These are phyloP conservation scores for Pyrgus malvae DNA, from an alignment of 2,888 invertebrate species.

Conservation along the genomic window DNA sequence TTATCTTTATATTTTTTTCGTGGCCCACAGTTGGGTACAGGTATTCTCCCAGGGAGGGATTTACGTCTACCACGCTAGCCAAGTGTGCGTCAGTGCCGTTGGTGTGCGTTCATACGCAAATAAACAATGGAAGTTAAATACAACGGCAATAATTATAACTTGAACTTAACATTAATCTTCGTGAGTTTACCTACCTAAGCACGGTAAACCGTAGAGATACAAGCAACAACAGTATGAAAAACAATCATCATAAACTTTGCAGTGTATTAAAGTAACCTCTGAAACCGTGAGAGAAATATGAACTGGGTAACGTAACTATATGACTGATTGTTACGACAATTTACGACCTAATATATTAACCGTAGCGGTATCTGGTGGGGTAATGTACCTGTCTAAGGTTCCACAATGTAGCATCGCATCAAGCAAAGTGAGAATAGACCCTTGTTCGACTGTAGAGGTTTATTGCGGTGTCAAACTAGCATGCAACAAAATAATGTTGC, in stretches of 20 bases:
- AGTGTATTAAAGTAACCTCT: slow-evolving; percentile 27
- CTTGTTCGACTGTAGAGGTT: not conserved
- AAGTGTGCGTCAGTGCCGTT: too few species aligned
- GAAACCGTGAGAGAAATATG: not conserved
- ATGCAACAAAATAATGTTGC: not conserved
- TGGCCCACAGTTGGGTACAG: too few species aligned
- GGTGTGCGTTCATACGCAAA: too few species aligned
- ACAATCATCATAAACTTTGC: slow-evolving; percentile 14
- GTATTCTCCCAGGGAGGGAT: too few species aligned
- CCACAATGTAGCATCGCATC: slow-evolving; percentile 47
- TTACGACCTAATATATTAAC: slow-evolving; percentile 54
- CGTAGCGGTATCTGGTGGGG: slow-evolving; percentile 49
- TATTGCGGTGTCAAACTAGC: not conserved
- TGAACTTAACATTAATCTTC: not conserved
- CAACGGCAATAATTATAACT: too few species aligned
- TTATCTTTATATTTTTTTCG: too few species aligned
- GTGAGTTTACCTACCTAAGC: not conserved
- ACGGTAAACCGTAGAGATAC: not conserved
- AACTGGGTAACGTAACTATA: not conserved
- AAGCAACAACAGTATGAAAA: slow-evolving; percentile 19
- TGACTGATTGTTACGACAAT: slow-evolving; percentile 43
- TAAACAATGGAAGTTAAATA: too few species aligned
- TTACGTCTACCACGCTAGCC: too few species aligned
- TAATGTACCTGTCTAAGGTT: slow-evolving; percentile 39
- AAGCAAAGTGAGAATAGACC: slow-evolving; percentile 24